Percentiles rank a stretch among this genome's conserved stretches.
Conservation (phyloP, 2,888 invertebrate genomes). For the Heliconius ethilla region DNA sequence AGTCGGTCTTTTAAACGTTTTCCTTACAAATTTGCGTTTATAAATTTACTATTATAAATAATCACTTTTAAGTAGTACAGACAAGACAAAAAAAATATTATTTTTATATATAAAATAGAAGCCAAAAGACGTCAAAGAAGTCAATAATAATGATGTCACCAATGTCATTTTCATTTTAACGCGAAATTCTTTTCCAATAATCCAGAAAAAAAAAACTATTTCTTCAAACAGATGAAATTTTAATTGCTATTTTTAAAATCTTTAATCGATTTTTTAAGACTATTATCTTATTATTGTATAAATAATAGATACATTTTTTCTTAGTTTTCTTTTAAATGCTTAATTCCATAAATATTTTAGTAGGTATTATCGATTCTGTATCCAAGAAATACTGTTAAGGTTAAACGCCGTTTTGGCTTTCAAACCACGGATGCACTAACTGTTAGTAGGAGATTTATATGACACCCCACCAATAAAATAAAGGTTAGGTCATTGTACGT, state of each 20-base stretch:
- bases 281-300: too few relatives aligned
- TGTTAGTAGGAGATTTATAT: constrained; percentile 52
- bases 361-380: background rate
- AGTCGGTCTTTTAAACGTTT: background rate
- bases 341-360: constrained; percentile 7
- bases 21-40: background rate
- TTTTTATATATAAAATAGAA: too few relatives aligned
- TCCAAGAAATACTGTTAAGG: constrained; percentile 41
- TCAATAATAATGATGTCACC: background rate
- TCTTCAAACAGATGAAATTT: background rate
- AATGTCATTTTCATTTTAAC: background rate
- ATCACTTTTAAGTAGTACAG: background rate
- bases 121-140: too few relatives aligned
- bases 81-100: too few relatives aligned
- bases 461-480: constrained; percentile 46
- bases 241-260: background rate
- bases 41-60: background rate
- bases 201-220: background rate
- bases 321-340: too few relatives aligned
- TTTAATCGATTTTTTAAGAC: too few relatives aligned
- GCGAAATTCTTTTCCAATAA: background rate
- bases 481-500: constrained; percentile 47
- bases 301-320: too few relatives aligned
- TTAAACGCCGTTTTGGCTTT: constrained; percentile 54
- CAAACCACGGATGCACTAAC: constrained; percentile 48